Evolutionary conservation across 2,888 invertebrate genomes (phyloP), one percentile per base, ranked within the genome.

Genomic region (Rutpela maculata): DNA sequence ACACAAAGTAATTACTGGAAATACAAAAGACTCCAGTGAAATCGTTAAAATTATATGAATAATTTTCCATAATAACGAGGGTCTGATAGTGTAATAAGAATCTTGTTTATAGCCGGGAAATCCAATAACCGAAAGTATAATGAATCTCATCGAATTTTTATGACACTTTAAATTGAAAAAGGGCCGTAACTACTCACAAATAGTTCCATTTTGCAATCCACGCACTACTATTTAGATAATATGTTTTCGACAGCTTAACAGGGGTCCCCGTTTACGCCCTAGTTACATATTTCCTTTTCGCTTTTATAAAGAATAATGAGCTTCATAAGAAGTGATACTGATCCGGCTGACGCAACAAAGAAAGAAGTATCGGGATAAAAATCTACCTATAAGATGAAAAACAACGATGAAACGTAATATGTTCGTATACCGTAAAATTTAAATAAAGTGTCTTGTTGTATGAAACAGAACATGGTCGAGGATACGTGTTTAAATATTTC

Each of bases 1-100:
- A 59, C 2, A 59, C 38, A 22, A 59, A 31, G 11, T 56, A 31
- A 56, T 17, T 22, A n/a, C 6, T 15, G 22, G 35, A 18, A 26
- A 38, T 38, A 43, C 59, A 70, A 70, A 70, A 31, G 38, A 17
- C 60, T 38, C 18, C 60, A 38, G 19, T 18, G 43, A 38, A 70
- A 60, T 70, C 65, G 63, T 68, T 63, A 65, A 75, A 75, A 75
- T 75, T 75, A 75, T 62, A 70, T 75, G 75, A 75, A 75, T 75
- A 75, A 75, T 75, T 75, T 75, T 75, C 75, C 75, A 75, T 75
- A 75, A 38, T 62, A 70, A 75, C 31, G 69, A 75, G 69, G 63
- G 26, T 18, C 43, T 56, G 75, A 57, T 63, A 62, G 63, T 63
- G 70, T 63, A 38, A 56, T 22, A 62, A 70, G 75, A 75, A 35